Evolutionary conservation across 2,888 invertebrate genomes (phyloP), one percentile per base, ranked within the genome.

Genomic region (Eretmocerus hayati): DNA sequence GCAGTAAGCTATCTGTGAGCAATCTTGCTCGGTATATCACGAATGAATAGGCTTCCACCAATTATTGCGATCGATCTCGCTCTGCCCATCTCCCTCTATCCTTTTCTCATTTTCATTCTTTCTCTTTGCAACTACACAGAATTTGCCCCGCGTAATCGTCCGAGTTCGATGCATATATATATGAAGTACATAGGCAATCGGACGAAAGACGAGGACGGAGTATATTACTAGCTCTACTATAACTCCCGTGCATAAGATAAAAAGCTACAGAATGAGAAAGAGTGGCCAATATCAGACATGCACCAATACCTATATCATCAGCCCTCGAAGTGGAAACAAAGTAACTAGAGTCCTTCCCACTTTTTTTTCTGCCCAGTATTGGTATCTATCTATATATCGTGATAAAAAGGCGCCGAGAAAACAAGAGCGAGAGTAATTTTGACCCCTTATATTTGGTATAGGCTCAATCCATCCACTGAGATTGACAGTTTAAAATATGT

Each of bases 401-500:
- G 36, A 44, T 18, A 31, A 19, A 26, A 19, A 26, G 46, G 26
- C 18, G 44, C 30, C 18, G 33, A 23, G 41, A 37, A 36, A 41
- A 50, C 56, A 58, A 60, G 60, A 16, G 32, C 20, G 21, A 16
- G 36, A 37, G 51, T 38, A 52, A 48, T 48, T 31, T 63, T 65
- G 61, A 62, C 63, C 67, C 66, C 60, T 64, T 60, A 59, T n/a
- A n/a, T n/a, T n/a, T n/a, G n/a, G n/a, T n/a, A n/a, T n/a, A n/a
- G 60, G 59, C 54, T 57, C 59, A 61, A 61, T 62, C 58, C 59
- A 50, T 58, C 56, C 56, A 38, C 39, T 56, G 63, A 67, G 69
- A 71, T 71, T 71, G 71, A 71, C 70, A 69, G 70, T 68, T 67
- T 69, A 67, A 70, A 70, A 71, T 71, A 70, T 71, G 67, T 70